Evolutionary conservation across 1,140 invertebrate species (phyloP), one percentile per base, ranked within the genome.

Genomic region (Helicoverpa armigera): DNA sequence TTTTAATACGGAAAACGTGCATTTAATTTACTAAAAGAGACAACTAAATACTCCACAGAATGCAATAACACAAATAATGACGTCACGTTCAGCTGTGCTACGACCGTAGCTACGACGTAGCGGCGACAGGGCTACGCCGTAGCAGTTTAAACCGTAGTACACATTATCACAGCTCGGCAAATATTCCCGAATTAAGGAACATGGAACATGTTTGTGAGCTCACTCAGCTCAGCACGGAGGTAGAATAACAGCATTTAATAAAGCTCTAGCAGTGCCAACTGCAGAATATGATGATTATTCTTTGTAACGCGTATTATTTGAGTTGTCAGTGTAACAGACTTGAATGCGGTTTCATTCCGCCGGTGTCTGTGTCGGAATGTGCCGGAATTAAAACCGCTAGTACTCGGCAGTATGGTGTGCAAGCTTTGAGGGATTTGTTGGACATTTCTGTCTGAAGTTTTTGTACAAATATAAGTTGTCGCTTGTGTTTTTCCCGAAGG

Each of bases 261-360:
- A 58, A 58, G 13, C 43, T 50, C 43, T 23, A 50, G 73, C 7
- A 16, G 23, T 31, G 31, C 11, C 60, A 75, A n/a, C 70, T 61
- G 56, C 75, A 54, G 61, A 48, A 29, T 13, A n/a, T 53, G 5
- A 29, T 67, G 16, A 77, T 77, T 77, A 67, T 65, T 77, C 51
- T 77, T 77, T 65, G 54, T 54, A 53, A 18, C 14, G 29, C 23
- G 75, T 65, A 65, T 77, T 77, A 67, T 67, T 65, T 76, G 18
- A 72, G 23, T 53, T 72, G 50, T 61, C 73, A 58, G 53, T 73
- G 70, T 58, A 18, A 13, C 7, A 14, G 53, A 43, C 70, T 48
- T 51, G 58, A 65, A 77, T 67, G 75, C 75, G 61, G 75, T 67
- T 77, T 77, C 61, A 77, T 77, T 77, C 65, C 23, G 53, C 18